Conservation (phyloP, 2,888 invertebrate species). For the Tipula lateralis region DNA sequence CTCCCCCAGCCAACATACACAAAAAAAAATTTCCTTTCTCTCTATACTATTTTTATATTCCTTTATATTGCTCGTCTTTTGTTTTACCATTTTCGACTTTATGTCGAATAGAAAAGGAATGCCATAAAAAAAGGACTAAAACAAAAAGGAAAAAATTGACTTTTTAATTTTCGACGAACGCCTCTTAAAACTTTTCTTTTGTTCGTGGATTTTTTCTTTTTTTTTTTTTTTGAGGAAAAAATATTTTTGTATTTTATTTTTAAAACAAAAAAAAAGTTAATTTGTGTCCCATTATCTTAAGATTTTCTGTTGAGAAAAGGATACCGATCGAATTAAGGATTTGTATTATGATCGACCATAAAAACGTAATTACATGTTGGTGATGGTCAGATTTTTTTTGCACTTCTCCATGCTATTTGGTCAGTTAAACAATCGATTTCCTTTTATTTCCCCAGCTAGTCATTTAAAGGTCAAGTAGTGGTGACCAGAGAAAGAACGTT, state of each 20-base stretch:
- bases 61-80: neutral
- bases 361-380: neutral
- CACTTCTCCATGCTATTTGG: neutral
- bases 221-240: too few relatives aligned
- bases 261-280: constrained; percentile 27
- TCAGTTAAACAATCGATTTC: neutral
- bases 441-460: neutral
- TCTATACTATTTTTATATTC: neutral
- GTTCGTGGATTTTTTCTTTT: neutral
- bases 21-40: neutral
- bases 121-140: neutral
- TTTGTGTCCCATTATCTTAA: constrained; percentile 20
- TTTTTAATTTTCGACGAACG: constrained; percentile 26
- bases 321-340: constrained; percentile 6
- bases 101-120: neutral
- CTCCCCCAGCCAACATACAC: neutral
- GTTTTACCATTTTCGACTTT: constrained; percentile 1
- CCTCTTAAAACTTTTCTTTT: neutral
- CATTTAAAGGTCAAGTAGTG: too few relatives aligned
- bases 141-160: constrained; percentile 26
- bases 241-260: constrained; percentile 25
- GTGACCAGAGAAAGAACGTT: too few relatives aligned
- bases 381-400: neutral
- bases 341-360: neutral
- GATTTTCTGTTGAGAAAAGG: neutral